Base-by-base conservation (phyloP, 2,888 invertebrate species). In the Netelia melanura region DNA sequence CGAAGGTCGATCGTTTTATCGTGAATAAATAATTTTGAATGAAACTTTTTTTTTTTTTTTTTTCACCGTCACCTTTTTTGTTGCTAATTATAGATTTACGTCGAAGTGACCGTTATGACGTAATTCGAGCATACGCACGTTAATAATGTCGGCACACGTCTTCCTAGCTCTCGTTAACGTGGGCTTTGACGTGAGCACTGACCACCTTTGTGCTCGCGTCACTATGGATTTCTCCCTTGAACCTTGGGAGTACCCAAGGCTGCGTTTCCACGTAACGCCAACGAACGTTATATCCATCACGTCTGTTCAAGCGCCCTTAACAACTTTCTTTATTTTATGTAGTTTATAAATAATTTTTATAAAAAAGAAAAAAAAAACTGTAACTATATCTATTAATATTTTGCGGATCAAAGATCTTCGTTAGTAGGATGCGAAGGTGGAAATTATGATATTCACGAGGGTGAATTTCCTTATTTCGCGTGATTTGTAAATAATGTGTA, bases 141-240 rank as follows among this genome's bases (percentile, higher is more conserved):
- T 14, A 48, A 48, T 48, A 48, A 48, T 48, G 14, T 48, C 48
- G 14, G 48, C 14, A 48, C 14, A 48, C 11, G 1, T 10, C 38
- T 38, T 48, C 14, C 30, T 52, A 62, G 6, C 48, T 11, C 30
- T 10, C 25, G 52, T 25, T 48, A 52, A 11, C 25, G 25, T 62
- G 58, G 62, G 48, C 74, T 74, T 48, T 76, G 76, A 76, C 76
- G 67, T 67, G 56, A 8, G 56, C 76, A 67, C 76, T 25, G 76
- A 75, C 17, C 21, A 67, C 38, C 65, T 67, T 76, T 67, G 76
- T 65, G 43, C 65, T 23, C 56, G 38, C 76, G 76, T 76, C 76
- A 76, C 17, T 54, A 43, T 43, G 9, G 54, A 56, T 76, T 23
- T 65, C 75, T 67, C 56, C 67, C 76, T 76, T 67, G 56, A 44